Evolutionary conservation across 1,140 invertebrate species (phyloP).

Genomic region (Drosophila saltans): DNA sequence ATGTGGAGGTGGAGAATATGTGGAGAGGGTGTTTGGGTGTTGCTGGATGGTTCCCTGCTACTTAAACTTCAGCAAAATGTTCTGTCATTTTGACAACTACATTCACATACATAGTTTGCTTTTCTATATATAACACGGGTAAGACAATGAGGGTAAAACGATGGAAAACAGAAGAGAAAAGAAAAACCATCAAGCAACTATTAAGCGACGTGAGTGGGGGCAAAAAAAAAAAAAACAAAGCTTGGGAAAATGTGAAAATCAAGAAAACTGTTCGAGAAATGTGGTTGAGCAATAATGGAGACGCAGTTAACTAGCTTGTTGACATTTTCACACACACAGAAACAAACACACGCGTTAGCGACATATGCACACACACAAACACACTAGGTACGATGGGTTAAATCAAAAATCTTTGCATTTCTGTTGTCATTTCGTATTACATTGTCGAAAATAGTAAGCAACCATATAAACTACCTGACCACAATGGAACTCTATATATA

Average conservation of each 20-base stretch:
- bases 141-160: constrained; percentile 33
- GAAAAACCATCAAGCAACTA: constrained; percentile 52
- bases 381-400: constrained; percentile 1
- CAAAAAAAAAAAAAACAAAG: constrained; percentile 43
- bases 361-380: constrained; percentile 35
- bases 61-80: constrained; percentile 69
- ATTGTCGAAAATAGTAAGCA: constrained; percentile 4
- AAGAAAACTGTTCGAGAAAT: constrained; percentile 49
- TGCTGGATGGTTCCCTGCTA: constrained; percentile 43
- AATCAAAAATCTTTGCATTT: constrained; percentile 1
- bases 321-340: constrained; percentile 60
- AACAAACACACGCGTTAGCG: background rate
- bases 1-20: background rate
- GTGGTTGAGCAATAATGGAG: constrained; percentile 59
- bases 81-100: constrained; percentile 72
- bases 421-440: constrained; percentile 17
- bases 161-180: background rate
- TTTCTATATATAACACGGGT: constrained; percentile 18
- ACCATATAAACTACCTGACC: constrained; percentile 1
- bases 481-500: background rate
- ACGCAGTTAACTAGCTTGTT: constrained; percentile 73
- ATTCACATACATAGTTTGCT: constrained; percentile 33
- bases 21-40: background rate
- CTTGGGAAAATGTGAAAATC: constrained; percentile 26
- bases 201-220: constrained; percentile 40